A percentile compares a stretch with the other conserved stretches of the same genome.
Evolutionary conservation across 2,113 vertebrate species (phyloP).

Genomic region (Fulica atra): DNA sequence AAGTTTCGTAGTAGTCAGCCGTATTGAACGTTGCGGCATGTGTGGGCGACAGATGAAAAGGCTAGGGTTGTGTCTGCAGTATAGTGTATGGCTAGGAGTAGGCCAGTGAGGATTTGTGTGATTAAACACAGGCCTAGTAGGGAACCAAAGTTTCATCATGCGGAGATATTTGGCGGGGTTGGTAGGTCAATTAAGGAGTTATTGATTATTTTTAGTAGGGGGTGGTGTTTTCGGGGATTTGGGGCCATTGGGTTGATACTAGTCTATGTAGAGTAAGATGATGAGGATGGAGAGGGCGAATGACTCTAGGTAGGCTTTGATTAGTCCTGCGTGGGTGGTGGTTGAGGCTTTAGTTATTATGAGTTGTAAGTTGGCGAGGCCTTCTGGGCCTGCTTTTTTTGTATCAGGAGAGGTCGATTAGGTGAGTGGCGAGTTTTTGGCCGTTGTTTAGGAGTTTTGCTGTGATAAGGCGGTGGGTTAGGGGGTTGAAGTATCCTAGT

Average conservation of each 20-base stretch:
- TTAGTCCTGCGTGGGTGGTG: not conserved
- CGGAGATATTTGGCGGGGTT: not conserved
- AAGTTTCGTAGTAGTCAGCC: not conserved
- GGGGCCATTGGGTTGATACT: not conserved
- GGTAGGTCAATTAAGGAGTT: not conserved
- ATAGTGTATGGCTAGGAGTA: slow-evolving; percentile 29
- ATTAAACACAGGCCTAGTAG: not conserved
- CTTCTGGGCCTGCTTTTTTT: not conserved
- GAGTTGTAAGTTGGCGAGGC: not conserved
- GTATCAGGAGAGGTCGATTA: not conserved
- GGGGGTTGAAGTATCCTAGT: not conserved
- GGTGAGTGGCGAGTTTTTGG: not conserved
- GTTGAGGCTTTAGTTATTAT: not conserved
- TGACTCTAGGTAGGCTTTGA: not conserved
- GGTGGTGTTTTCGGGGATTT: slow-evolving; percentile 9
- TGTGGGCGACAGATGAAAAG: not conserved
- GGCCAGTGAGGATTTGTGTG: not conserved
- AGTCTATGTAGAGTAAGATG: not conserved
- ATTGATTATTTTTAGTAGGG: not conserved
- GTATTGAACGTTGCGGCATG: not conserved
- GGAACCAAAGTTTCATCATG: slow-evolving; percentile 56
- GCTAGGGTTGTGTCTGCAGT: not conserved
- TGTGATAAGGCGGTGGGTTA: not conserved
- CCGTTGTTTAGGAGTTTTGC: too few relatives aligned
- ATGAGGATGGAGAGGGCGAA: not conserved